These are phyloP conservation scores for Bombus turneri DNA, from an alignment of 1,140 invertebrate genomes.

Conservation along the genomic window DNA sequence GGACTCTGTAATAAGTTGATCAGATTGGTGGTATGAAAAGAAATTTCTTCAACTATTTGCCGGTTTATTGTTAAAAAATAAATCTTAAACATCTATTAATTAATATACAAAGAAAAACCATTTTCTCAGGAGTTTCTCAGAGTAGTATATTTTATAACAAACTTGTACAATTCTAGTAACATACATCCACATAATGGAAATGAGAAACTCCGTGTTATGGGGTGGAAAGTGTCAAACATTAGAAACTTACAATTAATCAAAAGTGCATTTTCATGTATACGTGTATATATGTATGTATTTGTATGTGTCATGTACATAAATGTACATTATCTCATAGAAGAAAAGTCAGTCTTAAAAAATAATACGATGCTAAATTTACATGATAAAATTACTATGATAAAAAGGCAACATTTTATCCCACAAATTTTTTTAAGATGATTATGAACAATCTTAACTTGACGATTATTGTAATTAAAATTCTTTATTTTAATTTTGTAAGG, in stretches of 20 bases:
- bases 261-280: constrained; percentile 16
- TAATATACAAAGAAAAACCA: background rate
- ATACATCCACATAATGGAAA: constrained; percentile 17
- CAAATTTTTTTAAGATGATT: background rate
- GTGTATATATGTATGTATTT: background rate
- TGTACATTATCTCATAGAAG: constrained; percentile 11
- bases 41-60: background rate
- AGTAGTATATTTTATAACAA: constrained; percentile 71
- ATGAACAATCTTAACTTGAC: constrained; percentile 49
- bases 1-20: background rate
- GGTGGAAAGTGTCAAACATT: constrained; percentile 33
- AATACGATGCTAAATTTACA: constrained; percentile 66
- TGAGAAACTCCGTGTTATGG: background rate
- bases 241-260: constrained; percentile 42
- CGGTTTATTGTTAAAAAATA: background rate
- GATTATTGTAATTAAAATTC: constrained; percentile 2
- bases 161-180: constrained; percentile 65
- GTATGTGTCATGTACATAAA: background rate
- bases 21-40: background rate
- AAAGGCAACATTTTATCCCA: background rate
- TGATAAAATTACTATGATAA: background rate
- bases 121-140: background rate
- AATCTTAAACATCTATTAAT: background rate
- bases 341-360: constrained; percentile 72
- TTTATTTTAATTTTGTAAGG: constrained; percentile 20